Percentiles rank a stretch among this genome's conserved stretches.
These are phyloP conservation scores for Onychomys leucogaster DNA, from an alignment of 2,797 vertebrate species.

Conservation along the genomic window DNA sequence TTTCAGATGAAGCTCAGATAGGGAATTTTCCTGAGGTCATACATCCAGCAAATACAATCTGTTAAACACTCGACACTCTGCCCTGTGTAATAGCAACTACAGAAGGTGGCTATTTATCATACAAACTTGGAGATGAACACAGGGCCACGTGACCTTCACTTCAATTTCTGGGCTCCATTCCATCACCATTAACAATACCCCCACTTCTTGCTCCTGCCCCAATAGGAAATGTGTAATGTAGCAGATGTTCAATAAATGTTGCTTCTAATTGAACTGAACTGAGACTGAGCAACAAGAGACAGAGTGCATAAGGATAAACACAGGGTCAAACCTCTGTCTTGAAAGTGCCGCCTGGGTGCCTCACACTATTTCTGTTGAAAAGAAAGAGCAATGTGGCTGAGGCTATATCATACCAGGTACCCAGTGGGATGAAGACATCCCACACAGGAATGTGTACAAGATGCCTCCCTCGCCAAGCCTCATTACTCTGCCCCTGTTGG, in stretches of 20 bases:
- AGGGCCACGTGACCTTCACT: not conserved
- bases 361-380: not conserved
- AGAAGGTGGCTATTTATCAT: not conserved
- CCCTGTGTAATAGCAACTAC: not conserved
- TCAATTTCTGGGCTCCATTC: not conserved
- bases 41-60: not conserved
- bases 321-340: not conserved
- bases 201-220: not conserved
- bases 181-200: not conserved
- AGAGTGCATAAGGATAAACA: not conserved
- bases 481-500: not conserved
- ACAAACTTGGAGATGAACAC: conserved; percentile 23
- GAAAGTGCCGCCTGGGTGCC: not conserved
- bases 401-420: not conserved
- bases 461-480: not conserved
- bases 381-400: not conserved
- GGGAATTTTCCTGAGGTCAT: conserved; percentile 17
- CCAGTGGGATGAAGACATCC: not conserved
- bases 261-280: conserved; percentile 21
- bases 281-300: not conserved
- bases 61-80: not conserved
- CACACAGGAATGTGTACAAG: not conserved
- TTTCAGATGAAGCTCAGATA: conserved; percentile 23
- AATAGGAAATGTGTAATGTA: not conserved
- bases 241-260: conserved; percentile 19